These are phyloP conservation scores for Panthera tigris DNA, from an alignment of 2,113 vertebrate species.

Conservation along the genomic window DNA sequence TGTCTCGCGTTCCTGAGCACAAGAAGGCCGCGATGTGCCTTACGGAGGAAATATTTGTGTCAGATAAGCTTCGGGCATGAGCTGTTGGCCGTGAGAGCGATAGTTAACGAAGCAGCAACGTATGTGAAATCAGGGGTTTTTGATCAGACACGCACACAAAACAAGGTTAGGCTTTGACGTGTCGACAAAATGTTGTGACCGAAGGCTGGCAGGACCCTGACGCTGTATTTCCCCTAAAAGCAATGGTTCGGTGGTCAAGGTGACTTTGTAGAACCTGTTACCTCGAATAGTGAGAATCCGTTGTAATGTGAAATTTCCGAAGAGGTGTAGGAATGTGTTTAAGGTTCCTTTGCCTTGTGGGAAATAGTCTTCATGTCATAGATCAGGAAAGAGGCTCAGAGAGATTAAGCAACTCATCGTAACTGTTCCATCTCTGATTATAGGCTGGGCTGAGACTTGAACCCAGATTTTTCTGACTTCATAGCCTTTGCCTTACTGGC, in stretches of 20 bases:
- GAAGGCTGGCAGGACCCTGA: background rate
- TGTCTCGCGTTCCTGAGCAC: background rate
- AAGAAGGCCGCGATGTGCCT: background rate
- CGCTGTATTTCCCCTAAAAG: background rate
- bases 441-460: background rate
- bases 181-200: no score
- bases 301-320: background rate
- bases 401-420: background rate
- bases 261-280: background rate
- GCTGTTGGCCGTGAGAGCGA: background rate
- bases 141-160: background rate
- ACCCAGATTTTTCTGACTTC: background rate
- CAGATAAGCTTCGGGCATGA: no score
- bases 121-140: background rate
- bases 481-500: fast-evolving
- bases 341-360: background rate
- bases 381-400: background rate
- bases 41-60: background rate
- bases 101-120: background rate
- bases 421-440: background rate
- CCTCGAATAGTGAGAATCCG: background rate
- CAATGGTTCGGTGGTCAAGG: background rate
- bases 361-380: background rate
- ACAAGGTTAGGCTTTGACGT: background rate
- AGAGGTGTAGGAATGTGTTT: background rate